phyloP scores from a whole-genome alignment of 2,888 invertebrate species.

The Athrips mouffetella region DNA sequence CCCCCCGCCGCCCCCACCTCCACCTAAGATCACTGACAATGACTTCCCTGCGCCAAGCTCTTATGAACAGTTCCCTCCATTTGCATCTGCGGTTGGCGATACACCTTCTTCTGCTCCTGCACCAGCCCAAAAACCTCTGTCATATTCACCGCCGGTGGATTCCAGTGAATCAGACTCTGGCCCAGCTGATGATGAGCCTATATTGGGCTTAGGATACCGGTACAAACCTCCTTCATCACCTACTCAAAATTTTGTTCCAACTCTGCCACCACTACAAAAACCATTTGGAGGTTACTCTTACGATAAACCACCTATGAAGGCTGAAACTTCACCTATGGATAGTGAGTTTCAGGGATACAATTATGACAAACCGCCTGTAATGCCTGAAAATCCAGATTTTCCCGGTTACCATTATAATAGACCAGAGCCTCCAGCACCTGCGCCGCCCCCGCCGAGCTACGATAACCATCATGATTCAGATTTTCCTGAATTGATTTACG shows the following conservation, averaged over 20 bases:
- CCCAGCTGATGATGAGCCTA: conserved; percentile 34
- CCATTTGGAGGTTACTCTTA: conserved; percentile 59
- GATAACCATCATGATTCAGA: conserved; percentile 45
- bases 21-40: conserved; percentile 45
- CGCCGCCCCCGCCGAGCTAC: conserved; percentile 33
- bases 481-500: conserved; percentile 56
- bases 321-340: conserved; percentile 23
- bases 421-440: conserved; percentile 40
- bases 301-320: conserved; percentile 49
- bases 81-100: conserved; percentile 34
- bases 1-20: conserved; percentile 60
- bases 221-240: conserved; percentile 53
- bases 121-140: conserved; percentile 18
- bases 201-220: conserved; percentile 49
- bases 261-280: conserved; percentile 47
- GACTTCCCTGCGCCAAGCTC: conserved; percentile 56
- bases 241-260: conserved; percentile 41
- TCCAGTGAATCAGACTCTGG: conserved; percentile 31
- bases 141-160: conserved; percentile 38
- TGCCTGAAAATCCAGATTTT: conserved; percentile 19
- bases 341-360: conserved; percentile 35
- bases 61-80: conserved; percentile 69
- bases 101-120: conserved; percentile 25
- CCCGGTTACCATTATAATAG: conserved; percentile 30
- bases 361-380: conserved; percentile 32